A percentile compares a stretch with the other conserved stretches of the same genome.
phyloP scores from a whole-genome alignment of 2,113 vertebrate species.

The Elgaria multicarinata region DNA sequence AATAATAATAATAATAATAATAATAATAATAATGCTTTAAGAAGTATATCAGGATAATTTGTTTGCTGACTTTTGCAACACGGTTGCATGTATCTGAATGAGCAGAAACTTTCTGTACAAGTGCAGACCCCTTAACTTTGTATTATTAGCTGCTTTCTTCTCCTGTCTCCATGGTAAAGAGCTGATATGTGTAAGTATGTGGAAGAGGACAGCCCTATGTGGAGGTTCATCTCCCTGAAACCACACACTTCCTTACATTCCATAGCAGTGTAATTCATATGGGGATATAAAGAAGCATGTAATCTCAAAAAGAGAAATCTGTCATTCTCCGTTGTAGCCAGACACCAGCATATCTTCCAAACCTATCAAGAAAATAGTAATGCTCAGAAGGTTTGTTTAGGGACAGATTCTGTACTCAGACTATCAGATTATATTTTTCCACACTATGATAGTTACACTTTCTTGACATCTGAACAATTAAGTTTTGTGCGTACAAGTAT shows the following conservation, averaged over 20 bases:
- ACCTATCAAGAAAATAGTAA: neutral
- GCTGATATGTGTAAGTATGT: neutral
- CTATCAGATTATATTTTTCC: neutral
- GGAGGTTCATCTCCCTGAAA: constrained; percentile 75
- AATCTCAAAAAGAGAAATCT: constrained; percentile 76
- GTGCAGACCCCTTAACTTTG: neutral
- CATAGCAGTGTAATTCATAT: constrained; percentile 95
- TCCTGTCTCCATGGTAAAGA: neutral
- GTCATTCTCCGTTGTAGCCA: neutral
- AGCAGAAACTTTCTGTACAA: neutral
- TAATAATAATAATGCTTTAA: too few species aligned
- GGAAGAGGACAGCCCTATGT: neutral
- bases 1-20: too few species aligned
- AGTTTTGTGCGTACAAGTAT: neutral
- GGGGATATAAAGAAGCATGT: constrained; percentile 99
- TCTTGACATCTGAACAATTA: neutral
- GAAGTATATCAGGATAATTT: neutral
- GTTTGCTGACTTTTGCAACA: neutral
- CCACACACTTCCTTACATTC: constrained; percentile 99
- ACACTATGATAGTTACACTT: neutral
- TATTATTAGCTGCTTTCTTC: neutral
- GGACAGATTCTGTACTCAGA: neutral
- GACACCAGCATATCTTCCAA: neutral
- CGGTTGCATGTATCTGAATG: neutral
- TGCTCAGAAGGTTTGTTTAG: neutral